Percentiles rank a stretch among this genome's conserved stretches.
Conservation (phyloP, 2,888 invertebrate species). For the Ophion obscuratus region DNA sequence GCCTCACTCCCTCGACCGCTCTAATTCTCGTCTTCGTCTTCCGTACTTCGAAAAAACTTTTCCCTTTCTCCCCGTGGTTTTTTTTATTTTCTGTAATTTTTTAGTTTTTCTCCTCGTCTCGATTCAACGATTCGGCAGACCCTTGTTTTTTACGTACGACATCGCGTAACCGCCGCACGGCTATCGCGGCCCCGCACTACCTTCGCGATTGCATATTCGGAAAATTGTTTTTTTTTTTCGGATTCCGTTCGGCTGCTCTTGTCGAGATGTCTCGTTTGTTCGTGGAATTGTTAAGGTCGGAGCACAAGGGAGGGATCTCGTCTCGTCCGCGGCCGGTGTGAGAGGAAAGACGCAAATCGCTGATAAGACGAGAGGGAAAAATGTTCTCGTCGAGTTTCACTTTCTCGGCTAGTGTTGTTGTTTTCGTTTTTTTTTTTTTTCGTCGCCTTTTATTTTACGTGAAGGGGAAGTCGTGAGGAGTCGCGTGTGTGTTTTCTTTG, state of each 20-base stretch:
- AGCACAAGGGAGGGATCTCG: slow-evolving; percentile 21
- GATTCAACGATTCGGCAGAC: slow-evolving; percentile 32
- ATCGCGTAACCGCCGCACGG: slow-evolving; percentile 45
- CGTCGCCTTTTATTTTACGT: no score
- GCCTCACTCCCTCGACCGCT: slow-evolving; percentile 65
- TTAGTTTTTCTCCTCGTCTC: neutral
- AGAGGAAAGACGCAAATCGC: slow-evolving; percentile 7
- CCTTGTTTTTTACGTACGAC: slow-evolving; percentile 56
- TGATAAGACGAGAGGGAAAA: slow-evolving; percentile 4
- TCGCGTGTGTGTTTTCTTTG: slow-evolving; percentile 1
- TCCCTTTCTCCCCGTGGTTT: slow-evolving; percentile 54
- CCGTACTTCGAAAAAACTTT: slow-evolving; percentile 83
- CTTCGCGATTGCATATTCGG: slow-evolving; percentile 61
- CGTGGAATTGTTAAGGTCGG: neutral
- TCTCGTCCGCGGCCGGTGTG: slow-evolving; percentile 15
- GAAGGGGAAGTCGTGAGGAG: no score
- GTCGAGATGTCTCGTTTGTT: neutral
- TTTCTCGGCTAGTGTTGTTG: neutral
- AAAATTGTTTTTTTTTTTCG: slow-evolving; percentile 25
- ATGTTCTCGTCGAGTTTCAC: neutral
- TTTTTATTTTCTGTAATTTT: neutral
- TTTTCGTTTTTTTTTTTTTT: slow-evolving; percentile 1
- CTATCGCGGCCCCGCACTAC: slow-evolving; percentile 60
- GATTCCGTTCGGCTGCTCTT: neutral
- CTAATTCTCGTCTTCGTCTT: slow-evolving; percentile 61